Evolutionary conservation across 2,113 vertebrate genomes (phyloP), one percentile per base, ranked within the genome.

Genomic region (Otolemur garnettii): DNA sequence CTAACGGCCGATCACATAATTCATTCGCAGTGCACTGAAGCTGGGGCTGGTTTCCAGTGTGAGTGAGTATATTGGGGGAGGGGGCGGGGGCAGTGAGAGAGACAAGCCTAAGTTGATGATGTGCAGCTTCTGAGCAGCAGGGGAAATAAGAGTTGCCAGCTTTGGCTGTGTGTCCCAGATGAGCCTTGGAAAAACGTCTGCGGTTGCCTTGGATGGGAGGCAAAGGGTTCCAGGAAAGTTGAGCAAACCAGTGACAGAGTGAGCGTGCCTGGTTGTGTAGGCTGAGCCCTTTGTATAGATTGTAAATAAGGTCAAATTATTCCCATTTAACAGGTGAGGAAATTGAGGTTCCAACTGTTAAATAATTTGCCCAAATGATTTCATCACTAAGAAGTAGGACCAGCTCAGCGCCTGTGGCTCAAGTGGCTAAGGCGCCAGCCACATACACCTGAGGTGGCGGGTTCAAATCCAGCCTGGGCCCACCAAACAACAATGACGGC

Each of bases 31-130:
- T 50, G 86, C 82, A 8, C 55, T 87, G 33, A 62, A 80, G 96
- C 83, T 30, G 82, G 95, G 97, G 96, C 96, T 71, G 8, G 60
- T 82, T 72, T 98, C 97, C 98, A 97, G 1, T 0, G 53, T 74
- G 50, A 94, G 93, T 57, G 94, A 93, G 82, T 85, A 15, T 68
- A 24, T 60, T 59, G 45, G 91, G 87, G 21, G 74, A 42, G 50
- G 24, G 8, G 10, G 30, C n/a, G 93, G 85, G 18, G 6, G 55
- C 30, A 1, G 0, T 1, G 8, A 33, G 81, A 69, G 18, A 22
- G 66, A 38, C 85, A n/a, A 3, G 4, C 53, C 90, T 2, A 4
- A n/a, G 64, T 45, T 55, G 82, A 89, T 50, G 95, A 55, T 90
- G 91, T 69, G 1, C 38, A 62, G 94, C 96, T 87, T 91, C 98